These are phyloP conservation scores for Chironomus riparius DNA, from an alignment of 2,888 invertebrate species.

Conservation along the genomic window DNA sequence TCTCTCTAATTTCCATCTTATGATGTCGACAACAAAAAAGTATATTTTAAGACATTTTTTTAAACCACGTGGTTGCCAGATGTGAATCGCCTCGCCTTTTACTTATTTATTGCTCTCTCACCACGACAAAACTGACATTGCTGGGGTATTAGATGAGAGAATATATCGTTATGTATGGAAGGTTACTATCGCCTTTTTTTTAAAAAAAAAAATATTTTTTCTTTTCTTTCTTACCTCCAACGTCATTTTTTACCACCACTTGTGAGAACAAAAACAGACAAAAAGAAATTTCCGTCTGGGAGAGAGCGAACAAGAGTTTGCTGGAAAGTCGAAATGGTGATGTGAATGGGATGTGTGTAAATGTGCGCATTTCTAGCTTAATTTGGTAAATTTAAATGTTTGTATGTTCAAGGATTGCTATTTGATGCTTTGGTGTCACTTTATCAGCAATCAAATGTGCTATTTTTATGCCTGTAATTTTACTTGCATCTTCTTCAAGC, in stretches of 20 bases:
- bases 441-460: no score
- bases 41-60: conserved; percentile 20
- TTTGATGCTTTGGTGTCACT: no score
- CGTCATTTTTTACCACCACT: not conserved
- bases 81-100: conserved; percentile 6
- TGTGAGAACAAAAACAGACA: not conserved
- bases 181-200: not conserved
- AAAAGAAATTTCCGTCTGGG: not conserved
- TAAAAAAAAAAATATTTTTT: not conserved
- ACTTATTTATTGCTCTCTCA: conserved; percentile 15
- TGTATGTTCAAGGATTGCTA: no score
- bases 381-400: no score
- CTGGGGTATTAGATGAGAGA: no score
- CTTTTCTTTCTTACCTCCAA: not conserved
- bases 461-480: no score
- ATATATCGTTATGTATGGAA: no score
- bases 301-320: not conserved
- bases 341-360: no score
- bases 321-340: no score
- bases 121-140: not conserved
- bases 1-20: no score
- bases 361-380: no score
- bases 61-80: conserved; percentile 22
- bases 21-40: not conserved
- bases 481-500: no score